A percentile compares a stretch with the other conserved stretches of the same genome.
phyloP scores from a whole-genome alignment of 1,140 invertebrate species.

The Acromyrmex heyeri region DNA sequence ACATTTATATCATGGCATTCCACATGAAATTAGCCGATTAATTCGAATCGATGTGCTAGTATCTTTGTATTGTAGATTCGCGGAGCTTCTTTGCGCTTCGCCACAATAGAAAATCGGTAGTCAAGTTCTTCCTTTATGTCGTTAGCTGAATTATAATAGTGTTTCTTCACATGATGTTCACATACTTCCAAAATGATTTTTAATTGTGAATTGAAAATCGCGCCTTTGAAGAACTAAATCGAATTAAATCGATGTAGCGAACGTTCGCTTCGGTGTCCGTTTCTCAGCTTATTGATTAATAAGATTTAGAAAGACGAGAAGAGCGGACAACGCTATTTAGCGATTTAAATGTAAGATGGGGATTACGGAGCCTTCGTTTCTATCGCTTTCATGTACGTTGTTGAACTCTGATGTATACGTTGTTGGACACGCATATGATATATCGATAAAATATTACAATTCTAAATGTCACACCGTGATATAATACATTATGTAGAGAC shows the following conservation, averaged over 20 bases:
- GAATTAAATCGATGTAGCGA: slow-evolving; percentile 18
- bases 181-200: slow-evolving; percentile 8
- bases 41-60: slow-evolving; percentile 53
- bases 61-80: slow-evolving; percentile 43
- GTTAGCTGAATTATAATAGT: slow-evolving; percentile 9
- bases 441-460: slow-evolving; percentile 44
- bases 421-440: slow-evolving; percentile 43
- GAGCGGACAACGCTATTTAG: not conserved
- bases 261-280: slow-evolving; percentile 13
- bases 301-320: not conserved
- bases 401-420: slow-evolving; percentile 51
- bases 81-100: slow-evolving; percentile 1
- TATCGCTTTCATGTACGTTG: slow-evolving; percentile 56
- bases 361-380: slow-evolving; percentile 8
- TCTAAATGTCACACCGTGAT: slow-evolving; percentile 40
- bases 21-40: slow-evolving; percentile 48
- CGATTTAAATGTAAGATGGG: slow-evolving; percentile 4
- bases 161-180: not conserved
- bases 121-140: slow-evolving; percentile 7
- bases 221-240: slow-evolving; percentile 10
- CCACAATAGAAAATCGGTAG: not conserved
- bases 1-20: slow-evolving; percentile 47
- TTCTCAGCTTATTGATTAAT: not conserved
- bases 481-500: slow-evolving; percentile 11
- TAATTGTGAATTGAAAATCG: slow-evolving; percentile 19